Evolutionary conservation across 2,797 vertebrate species (phyloP).

Genomic region (Pterois miles): DNA sequence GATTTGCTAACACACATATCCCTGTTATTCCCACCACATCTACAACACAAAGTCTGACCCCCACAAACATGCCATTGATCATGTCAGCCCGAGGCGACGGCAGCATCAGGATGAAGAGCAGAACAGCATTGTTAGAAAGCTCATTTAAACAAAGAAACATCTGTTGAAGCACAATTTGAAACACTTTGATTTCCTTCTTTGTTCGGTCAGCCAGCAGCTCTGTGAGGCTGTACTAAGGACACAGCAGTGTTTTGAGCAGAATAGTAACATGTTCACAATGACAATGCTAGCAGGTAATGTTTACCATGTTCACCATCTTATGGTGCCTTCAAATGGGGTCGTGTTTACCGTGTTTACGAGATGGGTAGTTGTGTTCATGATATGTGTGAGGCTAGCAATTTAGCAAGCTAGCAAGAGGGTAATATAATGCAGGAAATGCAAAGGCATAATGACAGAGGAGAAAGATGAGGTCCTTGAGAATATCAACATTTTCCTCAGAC

Average conservation of each 20-base stretch:
- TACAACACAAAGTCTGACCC: conserved; percentile 17
- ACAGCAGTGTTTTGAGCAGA: neutral
- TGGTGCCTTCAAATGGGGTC: no score
- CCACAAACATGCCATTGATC: conserved; percentile 36
- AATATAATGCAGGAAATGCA: no score
- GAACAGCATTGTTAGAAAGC: neutral
- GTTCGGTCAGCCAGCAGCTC: neutral
- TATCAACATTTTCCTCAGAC: no score
- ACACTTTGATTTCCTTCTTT: neutral
- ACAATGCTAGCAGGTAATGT: neutral
- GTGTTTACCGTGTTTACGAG: no score
- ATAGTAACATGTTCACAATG: neutral
- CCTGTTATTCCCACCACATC: conserved; percentile 49
- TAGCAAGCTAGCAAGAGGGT: no score
- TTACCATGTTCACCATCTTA: neutral
- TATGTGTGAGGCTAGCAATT: no score
- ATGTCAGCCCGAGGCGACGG: conserved; percentile 14
- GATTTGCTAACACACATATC: conserved; percentile 39
- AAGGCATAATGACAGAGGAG: no score
- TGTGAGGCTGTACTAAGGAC: neutral
- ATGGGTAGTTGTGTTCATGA: no score
- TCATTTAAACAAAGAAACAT: neutral
- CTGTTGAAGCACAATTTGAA: neutral
- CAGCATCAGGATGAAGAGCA: conserved; percentile 1
- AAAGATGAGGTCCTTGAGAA: no score